Conservation (phyloP, 1,140 invertebrate species). For the Drosophila navojoa region DNA sequence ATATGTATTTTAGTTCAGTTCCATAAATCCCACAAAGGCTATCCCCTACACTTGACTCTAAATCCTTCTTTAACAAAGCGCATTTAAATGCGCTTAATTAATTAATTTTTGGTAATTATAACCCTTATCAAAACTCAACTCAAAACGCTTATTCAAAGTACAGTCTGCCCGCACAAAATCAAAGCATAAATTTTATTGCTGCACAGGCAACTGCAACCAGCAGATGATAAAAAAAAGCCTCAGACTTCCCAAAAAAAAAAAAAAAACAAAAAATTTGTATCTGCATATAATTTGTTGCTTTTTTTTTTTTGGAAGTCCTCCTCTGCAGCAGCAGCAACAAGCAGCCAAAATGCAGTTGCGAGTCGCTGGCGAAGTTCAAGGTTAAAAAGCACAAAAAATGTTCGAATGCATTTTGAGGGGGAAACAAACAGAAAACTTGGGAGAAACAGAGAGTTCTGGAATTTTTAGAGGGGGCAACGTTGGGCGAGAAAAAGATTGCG, state of each 20-base stretch:
- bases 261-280: too few relatives aligned
- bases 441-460: constrained; percentile 7
- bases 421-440: neutral
- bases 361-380: constrained; percentile 64
- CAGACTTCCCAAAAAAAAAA: neutral
- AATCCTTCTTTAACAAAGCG: too few relatives aligned
- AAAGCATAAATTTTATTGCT: too few relatives aligned
- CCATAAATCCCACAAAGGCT: neutral
- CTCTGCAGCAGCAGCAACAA: neutral
- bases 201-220: too few relatives aligned
- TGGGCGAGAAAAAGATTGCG: neutral
- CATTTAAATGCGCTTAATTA: too few relatives aligned
- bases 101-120: too few relatives aligned
- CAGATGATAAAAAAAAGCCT: too few relatives aligned
- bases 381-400: constrained; percentile 46
- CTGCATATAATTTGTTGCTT: neutral
- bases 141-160: too few relatives aligned
- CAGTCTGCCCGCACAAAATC: too few relatives aligned
- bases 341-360: constrained; percentile 9
- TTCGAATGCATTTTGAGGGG: constrained; percentile 28
- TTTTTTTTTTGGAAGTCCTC: neutral
- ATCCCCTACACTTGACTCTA: neutral
- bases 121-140: too few relatives aligned
- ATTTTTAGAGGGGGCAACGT: neutral
- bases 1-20: too few relatives aligned